phyloP scores from a whole-genome alignment of 2,113 vertebrate genomes.

The Stomatorhinus ivindoensis region DNA sequence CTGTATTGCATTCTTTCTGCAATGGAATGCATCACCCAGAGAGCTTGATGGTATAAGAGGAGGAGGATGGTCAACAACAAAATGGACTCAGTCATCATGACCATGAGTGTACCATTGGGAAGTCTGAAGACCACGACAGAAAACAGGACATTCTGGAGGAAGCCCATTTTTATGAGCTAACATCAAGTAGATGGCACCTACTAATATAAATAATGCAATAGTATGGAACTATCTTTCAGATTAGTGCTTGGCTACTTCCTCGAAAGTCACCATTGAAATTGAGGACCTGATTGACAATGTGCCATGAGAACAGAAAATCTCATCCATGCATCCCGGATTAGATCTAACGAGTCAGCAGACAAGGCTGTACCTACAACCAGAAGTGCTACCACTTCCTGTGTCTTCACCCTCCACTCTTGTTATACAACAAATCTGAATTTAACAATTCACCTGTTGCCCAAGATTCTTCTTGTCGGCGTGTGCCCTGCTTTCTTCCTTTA shows the following conservation, averaged over 20 bases:
- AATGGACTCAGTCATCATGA: background rate
- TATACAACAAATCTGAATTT: background rate
- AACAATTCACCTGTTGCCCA: background rate
- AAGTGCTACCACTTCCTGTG: background rate
- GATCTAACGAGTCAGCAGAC: background rate
- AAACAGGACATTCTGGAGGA: background rate
- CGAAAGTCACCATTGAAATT: background rate
- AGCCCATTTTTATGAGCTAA: background rate
- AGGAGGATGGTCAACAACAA: background rate
- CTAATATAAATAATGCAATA: background rate
- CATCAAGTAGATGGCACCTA: background rate
- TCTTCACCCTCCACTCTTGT: background rate
- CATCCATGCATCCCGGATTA: background rate
- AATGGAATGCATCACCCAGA: background rate
- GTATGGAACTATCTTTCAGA: background rate
- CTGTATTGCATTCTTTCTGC: background rate
- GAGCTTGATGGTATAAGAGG: background rate
- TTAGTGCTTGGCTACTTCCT: background rate
- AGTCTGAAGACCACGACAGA: background rate
- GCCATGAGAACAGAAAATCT: background rate
- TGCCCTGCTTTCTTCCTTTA: background rate
- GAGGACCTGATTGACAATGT: background rate
- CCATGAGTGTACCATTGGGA: background rate
- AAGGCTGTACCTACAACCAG: background rate
- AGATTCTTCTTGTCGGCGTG: background rate